Base-by-base conservation (phyloP, 2,888 invertebrate species). In the Cantharis nigra region DNA sequence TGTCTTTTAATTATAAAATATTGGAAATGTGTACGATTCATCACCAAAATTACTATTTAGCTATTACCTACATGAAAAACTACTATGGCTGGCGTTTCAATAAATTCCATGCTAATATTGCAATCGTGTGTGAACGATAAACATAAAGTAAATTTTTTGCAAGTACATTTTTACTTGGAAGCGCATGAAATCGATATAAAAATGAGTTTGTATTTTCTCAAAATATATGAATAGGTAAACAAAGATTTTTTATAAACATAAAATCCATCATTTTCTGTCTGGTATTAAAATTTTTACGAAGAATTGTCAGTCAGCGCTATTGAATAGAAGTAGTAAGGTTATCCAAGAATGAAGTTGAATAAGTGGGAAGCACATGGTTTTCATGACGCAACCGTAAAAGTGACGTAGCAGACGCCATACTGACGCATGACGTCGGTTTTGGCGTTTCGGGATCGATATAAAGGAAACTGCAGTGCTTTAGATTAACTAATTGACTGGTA, bases 321-420 rank as follows among this genome's bases (percentile, higher is more conserved):
- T 49, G n/a, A n/a, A 49, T n/a, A 49, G 49, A 49, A n/a, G 49
- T 49, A 49, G 49, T 49, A 49, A 49, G 49, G 49, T 49, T 49
- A 49, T n/a, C 49, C 49, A 49, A 49, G 49, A 49, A 49, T 49
- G 49, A 49, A 49, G 49, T 28, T 63, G 65, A 67, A 62, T 26
- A 71, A 74, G 14, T 10, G 73, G 49, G 77, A 76, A 81, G 80
- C 83, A 83, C 83, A 82, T 83, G 83, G 78, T 78, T 77, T 80
- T 62, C 64, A 81, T 84, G 84, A 84, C 84, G 83, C 84, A 82
- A 80, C 82, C 81, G 82, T 81, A 80, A 82, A 81, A 84, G 71
- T 89, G 89, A 89, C 89, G 89, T 89, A 89, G 89, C 86, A 82
- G 83, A 84, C 88, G 89, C 89, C 89, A 89, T 89, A 87, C 89